Conservation (phyloP, 1,140 invertebrate genomes). For the Eurosta solidaginis region DNA sequence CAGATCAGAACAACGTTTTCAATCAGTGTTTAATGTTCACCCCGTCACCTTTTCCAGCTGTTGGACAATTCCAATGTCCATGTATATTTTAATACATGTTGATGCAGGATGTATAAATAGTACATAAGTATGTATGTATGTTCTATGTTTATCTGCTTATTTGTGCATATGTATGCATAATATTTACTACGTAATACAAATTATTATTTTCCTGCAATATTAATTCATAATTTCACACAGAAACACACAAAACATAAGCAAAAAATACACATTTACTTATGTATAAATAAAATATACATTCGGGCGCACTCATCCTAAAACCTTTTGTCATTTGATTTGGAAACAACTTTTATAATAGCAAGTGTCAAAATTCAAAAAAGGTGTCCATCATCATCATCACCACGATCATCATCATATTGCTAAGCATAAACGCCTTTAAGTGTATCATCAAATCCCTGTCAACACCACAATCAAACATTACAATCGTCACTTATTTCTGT, state of each 20-base stretch:
- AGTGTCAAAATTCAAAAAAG: constrained; percentile 9
- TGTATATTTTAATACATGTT: too few species aligned
- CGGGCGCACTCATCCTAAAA: neutral
- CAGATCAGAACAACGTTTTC: too few species aligned
- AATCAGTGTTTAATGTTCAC: too few species aligned
- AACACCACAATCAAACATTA: neutral
- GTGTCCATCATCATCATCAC: constrained; percentile 18
- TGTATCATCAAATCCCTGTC: constrained; percentile 4
- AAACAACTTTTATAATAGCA: constrained; percentile 1
- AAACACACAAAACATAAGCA: neutral
- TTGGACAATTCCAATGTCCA: too few species aligned
- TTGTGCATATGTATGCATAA: too few species aligned
- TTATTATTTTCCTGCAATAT: neutral
- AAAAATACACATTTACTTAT: neutral
- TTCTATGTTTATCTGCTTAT: too few species aligned
- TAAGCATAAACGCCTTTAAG: neutral
- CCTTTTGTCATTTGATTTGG: neutral
- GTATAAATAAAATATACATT: neutral
- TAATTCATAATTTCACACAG: neutral
- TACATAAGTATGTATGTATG: too few species aligned
- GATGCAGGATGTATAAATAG: too few species aligned
- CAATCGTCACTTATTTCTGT: neutral
- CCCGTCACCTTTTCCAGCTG: too few species aligned
- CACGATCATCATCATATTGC: too few species aligned
- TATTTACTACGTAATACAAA: too few species aligned